phyloP scores from a whole-genome alignment of 2,797 vertebrate species.

The Sparus aurata region DNA sequence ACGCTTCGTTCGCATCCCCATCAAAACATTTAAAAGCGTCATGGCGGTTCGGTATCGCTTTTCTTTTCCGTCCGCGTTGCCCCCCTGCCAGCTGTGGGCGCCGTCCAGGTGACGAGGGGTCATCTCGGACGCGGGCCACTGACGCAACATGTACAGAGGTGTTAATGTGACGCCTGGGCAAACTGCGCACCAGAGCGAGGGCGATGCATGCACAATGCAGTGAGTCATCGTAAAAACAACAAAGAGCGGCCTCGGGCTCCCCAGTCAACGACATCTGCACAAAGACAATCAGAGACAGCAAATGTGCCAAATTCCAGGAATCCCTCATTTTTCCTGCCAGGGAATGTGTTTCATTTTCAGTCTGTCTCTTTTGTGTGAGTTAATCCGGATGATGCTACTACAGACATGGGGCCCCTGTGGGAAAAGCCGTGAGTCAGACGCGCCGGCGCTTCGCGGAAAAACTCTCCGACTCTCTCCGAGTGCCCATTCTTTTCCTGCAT shows the following conservation, averaged over 20 bases:
- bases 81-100: constrained; percentile 26
- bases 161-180: constrained; percentile 22
- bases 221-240: constrained; percentile 68
- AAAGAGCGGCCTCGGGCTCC: constrained; percentile 25
- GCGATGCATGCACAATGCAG: constrained; percentile 46
- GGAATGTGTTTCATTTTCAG: constrained; percentile 59
- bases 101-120: constrained; percentile 51
- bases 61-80: constrained; percentile 4
- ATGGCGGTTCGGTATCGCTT: not conserved
- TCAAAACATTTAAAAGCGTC: constrained; percentile 62
- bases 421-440: constrained; percentile 69
- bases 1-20: constrained; percentile 43
- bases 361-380: constrained; percentile 42
- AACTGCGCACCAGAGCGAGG: constrained; percentile 12
- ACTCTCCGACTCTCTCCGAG: constrained; percentile 1
- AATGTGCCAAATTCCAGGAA: constrained; percentile 61
- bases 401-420: constrained; percentile 29
- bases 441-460: constrained; percentile 58
- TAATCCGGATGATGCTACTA: constrained; percentile 57
- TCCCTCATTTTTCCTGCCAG: not conserved
- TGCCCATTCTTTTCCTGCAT: constrained; percentile 52
- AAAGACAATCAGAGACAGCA: constrained; percentile 46
- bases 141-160: constrained; percentile 54
- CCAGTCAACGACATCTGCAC: constrained; percentile 7
- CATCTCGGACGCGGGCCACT: constrained; percentile 49